Evolutionary conservation across 2,797 vertebrate species (phyloP).

Genomic region (Dipus sagitta): DNA sequence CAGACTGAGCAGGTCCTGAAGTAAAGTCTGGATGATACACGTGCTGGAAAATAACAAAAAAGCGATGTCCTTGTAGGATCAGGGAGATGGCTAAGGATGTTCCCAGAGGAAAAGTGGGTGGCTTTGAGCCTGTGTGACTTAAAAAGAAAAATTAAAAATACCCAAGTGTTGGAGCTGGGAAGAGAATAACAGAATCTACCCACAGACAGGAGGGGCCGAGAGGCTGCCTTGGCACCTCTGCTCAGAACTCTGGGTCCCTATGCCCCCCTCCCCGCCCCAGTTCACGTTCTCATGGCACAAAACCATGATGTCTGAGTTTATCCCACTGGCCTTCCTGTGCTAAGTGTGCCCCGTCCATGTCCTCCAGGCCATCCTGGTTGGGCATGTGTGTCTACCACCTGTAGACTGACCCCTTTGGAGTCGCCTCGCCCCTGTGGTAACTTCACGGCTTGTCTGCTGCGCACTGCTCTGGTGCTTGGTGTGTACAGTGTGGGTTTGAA

Average conservation of each 20-base stretch:
- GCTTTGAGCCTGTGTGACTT: slow-evolving; percentile 18
- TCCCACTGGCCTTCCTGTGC: background rate
- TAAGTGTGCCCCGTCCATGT: background rate
- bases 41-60: background rate
- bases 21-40: background rate
- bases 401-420: background rate
- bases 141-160: slow-evolving; percentile 66
- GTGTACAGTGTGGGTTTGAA: background rate
- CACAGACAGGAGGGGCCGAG: background rate
- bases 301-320: background rate
- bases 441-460: background rate
- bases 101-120: slow-evolving; percentile 4
- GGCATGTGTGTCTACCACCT: background rate
- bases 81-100: background rate
- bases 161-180: background rate
- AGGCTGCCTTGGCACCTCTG: background rate
- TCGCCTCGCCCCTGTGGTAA: background rate
- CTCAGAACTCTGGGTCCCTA: background rate
- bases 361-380: background rate
- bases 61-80: background rate
- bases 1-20: background rate
- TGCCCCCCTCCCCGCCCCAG: background rate
- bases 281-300: background rate
- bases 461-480: background rate
- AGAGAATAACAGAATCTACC: background rate